Evolutionary conservation across 2,113 vertebrate genomes (phyloP).

Genomic region (Arothron firmamentum): DNA sequence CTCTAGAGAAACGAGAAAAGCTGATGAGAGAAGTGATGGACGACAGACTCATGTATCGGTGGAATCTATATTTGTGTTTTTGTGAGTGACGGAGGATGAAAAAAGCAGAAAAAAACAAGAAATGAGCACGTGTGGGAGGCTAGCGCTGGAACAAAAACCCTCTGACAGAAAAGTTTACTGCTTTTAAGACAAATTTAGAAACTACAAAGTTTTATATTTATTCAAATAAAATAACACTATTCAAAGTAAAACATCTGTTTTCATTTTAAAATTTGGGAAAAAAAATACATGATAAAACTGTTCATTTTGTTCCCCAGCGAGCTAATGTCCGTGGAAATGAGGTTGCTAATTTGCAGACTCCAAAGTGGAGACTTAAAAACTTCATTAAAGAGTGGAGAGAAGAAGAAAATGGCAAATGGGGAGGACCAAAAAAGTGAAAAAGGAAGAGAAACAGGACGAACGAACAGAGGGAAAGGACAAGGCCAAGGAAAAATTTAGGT

Average conservation of each 20-base stretch:
- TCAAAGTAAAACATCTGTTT: no score
- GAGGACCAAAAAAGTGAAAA: slow-evolving; percentile 5
- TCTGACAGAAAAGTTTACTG: no score
- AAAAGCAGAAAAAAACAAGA: background rate
- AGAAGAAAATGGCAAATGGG: background rate
- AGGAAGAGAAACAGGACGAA: slow-evolving; percentile 4
- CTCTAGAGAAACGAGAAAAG: slow-evolving; percentile 13
- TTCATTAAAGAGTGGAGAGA: background rate
- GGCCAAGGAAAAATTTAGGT: slow-evolving; percentile 29
- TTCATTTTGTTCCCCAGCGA: no score
- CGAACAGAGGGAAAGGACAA: slow-evolving; percentile 26
- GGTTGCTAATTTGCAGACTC: background rate
- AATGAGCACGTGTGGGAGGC: no score
- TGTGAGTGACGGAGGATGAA: background rate
- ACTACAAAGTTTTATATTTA: no score
- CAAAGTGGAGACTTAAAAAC: background rate
- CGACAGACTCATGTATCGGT: slow-evolving; percentile 3
- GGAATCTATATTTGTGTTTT: slow-evolving; percentile 10
- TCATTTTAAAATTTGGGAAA: background rate
- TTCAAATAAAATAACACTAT: no score
- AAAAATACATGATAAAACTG: background rate
- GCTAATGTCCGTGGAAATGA: no score
- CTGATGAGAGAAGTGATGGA: slow-evolving; percentile 4
- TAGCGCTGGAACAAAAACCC: no score
- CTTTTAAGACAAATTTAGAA: no score